A percentile compares a stretch with the other conserved stretches of the same genome.
Conservation (phyloP, 2,113 vertebrate genomes). For the Dolichotis patagonum region DNA sequence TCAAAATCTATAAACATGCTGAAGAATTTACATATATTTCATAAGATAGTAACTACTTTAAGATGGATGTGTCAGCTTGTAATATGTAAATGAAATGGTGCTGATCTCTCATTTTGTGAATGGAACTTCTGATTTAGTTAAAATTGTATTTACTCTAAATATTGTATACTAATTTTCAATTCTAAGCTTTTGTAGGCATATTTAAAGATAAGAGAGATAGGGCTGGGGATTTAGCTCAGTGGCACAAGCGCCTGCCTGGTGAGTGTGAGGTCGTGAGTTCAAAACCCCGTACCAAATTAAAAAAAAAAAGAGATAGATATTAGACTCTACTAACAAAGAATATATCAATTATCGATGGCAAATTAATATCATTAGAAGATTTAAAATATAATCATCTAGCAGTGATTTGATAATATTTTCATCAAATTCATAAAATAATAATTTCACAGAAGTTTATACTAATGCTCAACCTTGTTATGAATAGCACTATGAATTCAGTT, state of each 20-base stretch:
- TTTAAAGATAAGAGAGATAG: not conserved
- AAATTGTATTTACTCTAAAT: slow-evolving; percentile 15
- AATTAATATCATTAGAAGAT: not conserved
- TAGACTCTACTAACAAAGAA: not conserved
- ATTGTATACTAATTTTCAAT: not conserved
- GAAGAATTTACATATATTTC: not conserved
- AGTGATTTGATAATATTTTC: slow-evolving; percentile 15
- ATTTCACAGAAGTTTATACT: not conserved
- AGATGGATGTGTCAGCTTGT: not conserved
- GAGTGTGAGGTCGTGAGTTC: no score
- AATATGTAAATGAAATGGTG: not conserved
- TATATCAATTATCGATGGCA: not conserved
- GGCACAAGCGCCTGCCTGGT: no score
- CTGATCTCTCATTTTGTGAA: not conserved
- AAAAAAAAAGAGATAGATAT: no score
- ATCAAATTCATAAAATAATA: slow-evolving; percentile 19
- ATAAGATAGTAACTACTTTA: not conserved
- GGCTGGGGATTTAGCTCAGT: no score
- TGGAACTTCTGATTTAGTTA: not conserved
- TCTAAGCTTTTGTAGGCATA: not conserved
- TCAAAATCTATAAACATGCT: not conserved
- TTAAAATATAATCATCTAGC: not conserved
- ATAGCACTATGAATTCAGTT: no score
- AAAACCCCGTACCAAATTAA: no score
- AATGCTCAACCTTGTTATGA: not conserved